Evolutionary conservation across 1,140 invertebrate genomes (phyloP).

Genomic region (Drosophila seguyi): DNA sequence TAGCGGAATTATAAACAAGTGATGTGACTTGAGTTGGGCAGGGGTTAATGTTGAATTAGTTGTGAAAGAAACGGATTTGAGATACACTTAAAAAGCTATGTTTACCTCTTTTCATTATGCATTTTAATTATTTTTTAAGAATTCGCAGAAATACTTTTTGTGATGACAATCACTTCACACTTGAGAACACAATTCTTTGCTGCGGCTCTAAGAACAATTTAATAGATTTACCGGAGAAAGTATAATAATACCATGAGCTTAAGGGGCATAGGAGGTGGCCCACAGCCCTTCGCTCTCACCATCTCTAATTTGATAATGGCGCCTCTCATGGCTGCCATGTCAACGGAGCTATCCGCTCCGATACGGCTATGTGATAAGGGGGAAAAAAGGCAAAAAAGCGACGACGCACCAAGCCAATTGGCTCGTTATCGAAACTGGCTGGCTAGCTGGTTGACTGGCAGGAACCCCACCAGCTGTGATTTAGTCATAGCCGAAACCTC

Average conservation of each 20-base stretch:
- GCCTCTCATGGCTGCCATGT: conserved; percentile 38
- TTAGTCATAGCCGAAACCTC: conserved; percentile 58
- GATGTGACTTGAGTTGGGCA: conserved; percentile 2
- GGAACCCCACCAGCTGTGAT: conserved; percentile 36
- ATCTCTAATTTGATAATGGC: conserved; percentile 40
- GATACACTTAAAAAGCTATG: not conserved
- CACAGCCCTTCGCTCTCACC: not conserved
- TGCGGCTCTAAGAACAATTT: not conserved
- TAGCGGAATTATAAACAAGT: conserved; percentile 18
- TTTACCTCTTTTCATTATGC: not conserved
- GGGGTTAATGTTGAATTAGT: conserved; percentile 9
- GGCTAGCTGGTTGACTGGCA: not conserved
- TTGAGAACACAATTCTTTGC: not conserved
- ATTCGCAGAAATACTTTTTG: not conserved
- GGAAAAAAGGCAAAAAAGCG: conserved; percentile 17
- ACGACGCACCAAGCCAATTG: conserved; percentile 19
- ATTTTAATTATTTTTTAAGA: not conserved
- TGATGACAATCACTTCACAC: not conserved
- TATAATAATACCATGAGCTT: not conserved
- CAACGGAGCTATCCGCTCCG: conserved; percentile 28
- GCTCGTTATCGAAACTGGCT: conserved; percentile 9
- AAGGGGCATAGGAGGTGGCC: not conserved
- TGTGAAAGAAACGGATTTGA: not conserved
- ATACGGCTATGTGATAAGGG: conserved; percentile 39
- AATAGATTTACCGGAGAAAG: not conserved